Evolutionary conservation across 2,113 vertebrate genomes (phyloP).

Genomic region (Oncorhynchus mykiss): DNA sequence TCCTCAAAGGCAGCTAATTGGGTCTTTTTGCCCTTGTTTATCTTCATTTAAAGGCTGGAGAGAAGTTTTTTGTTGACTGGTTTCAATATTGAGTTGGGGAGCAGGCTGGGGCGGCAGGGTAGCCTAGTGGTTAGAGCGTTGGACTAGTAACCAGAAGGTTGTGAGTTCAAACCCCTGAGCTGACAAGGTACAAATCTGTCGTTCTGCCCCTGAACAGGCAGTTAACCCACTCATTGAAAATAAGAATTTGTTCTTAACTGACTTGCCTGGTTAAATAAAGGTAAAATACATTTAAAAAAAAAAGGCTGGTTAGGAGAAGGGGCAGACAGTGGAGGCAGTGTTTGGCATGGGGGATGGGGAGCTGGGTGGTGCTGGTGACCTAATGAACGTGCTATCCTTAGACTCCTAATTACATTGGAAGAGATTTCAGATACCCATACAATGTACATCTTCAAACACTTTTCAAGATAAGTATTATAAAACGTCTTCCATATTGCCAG

Average conservation of each 20-base stretch:
- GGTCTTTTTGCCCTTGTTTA: slow-evolving; percentile 57
- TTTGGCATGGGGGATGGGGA: slow-evolving; percentile 46
- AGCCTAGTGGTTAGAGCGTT: too few species aligned
- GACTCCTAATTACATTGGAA: slow-evolving; percentile 55
- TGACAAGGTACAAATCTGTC: too few species aligned
- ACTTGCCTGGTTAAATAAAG: too few species aligned
- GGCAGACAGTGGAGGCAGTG: slow-evolving; percentile 40
- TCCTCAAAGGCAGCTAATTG: slow-evolving; percentile 53
- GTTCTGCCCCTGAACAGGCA: too few species aligned
- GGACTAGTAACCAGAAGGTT: too few species aligned
- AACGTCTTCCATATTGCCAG: slow-evolving; percentile 28
- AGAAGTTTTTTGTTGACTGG: slow-evolving; percentile 56
- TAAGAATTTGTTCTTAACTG: too few species aligned
- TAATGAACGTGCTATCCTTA: slow-evolving; percentile 38
- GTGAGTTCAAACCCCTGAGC: too few species aligned
- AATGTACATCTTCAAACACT: slow-evolving; percentile 13
- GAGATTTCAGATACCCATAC: slow-evolving; percentile 42
- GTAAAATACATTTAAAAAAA: too few species aligned
- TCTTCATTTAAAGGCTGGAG: slow-evolving; percentile 61
- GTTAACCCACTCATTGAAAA: too few species aligned
- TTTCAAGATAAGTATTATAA: not conserved
- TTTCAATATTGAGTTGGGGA: slow-evolving; percentile 52
- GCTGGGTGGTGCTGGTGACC: slow-evolving; percentile 27
- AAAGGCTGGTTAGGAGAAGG: slow-evolving; percentile 12
- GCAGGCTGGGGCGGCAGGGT: too few species aligned